These are phyloP conservation scores for Diachrysia chrysitis DNA, from an alignment of 2,888 invertebrate species.

Conservation along the genomic window DNA sequence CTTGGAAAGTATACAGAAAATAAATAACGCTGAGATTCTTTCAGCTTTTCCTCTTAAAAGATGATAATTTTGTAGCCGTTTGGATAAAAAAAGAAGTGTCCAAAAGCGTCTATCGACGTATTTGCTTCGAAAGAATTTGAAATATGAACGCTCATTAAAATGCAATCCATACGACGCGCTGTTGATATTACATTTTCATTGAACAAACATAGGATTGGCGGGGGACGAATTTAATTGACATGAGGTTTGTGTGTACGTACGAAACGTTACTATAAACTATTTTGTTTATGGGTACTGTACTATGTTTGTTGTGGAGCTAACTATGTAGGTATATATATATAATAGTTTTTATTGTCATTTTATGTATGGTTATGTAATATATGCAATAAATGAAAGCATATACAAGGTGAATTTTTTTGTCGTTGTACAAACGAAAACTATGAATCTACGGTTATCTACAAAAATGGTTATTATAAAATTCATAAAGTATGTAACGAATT, in stretches of 20 bases:
- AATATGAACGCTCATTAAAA: slow-evolving; percentile 59
- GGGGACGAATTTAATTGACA: slow-evolving; percentile 40
- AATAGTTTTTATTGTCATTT: too few relatives aligned
- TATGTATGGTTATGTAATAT: too few relatives aligned
- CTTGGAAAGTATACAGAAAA: neutral
- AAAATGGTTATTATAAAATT: too few relatives aligned
- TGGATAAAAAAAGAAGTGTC: neutral
- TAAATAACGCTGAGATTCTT: neutral
- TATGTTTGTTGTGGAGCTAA: too few relatives aligned
- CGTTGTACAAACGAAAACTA: too few relatives aligned
- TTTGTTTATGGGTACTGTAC: slow-evolving; percentile 17
- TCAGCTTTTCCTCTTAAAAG: slow-evolving; percentile 6
- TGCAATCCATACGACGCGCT: slow-evolving; percentile 55
- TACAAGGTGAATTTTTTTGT: too few relatives aligned
- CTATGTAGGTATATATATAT: too few relatives aligned
- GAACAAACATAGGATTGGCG: slow-evolving; percentile 51
- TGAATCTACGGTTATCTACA: too few relatives aligned
- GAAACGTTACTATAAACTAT: slow-evolving; percentile 22
- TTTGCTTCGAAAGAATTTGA: slow-evolving; percentile 5
- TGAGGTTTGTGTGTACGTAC: slow-evolving; percentile 39
- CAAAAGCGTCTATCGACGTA: slow-evolving; percentile 1
- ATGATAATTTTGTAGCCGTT: neutral
- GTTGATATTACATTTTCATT: slow-evolving; percentile 57
- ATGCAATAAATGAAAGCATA: too few relatives aligned
- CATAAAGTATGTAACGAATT: too few relatives aligned